These are phyloP conservation scores for Arnoldichthys spilopterus DNA, from an alignment of 2,797 vertebrate species.

Conservation along the genomic window DNA sequence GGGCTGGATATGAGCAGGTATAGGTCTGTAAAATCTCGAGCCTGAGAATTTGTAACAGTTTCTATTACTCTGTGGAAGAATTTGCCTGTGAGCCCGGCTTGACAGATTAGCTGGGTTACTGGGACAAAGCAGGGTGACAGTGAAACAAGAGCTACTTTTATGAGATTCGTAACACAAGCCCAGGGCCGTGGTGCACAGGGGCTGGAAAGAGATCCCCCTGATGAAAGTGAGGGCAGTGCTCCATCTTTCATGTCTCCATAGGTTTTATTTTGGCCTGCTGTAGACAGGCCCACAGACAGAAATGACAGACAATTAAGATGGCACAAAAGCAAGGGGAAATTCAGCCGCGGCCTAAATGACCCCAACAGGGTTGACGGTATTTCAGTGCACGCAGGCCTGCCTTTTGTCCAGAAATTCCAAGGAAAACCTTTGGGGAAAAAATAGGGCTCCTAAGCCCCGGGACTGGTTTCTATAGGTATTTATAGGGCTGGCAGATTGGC, in stretches of 20 bases:
- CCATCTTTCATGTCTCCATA: conserved; percentile 89
- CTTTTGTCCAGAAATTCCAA: conserved; percentile 81
- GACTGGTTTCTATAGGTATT: conserved; percentile 77
- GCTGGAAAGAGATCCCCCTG: conserved; percentile 82
- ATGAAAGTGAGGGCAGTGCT: conserved; percentile 84
- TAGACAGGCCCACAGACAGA: conserved; percentile 77
- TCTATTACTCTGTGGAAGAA: conserved; percentile 80
- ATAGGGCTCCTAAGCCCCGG: conserved; percentile 75
- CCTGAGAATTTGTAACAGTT: conserved; percentile 73
- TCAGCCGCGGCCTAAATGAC: conserved; percentile 81
- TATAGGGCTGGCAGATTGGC: conserved; percentile 76
- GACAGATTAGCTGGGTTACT: conserved; percentile 81
- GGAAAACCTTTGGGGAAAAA: conserved; percentile 70
- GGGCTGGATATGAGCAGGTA: conserved; percentile 42
- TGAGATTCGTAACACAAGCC: conserved; percentile 83
- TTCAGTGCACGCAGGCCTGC: conserved; percentile 81
- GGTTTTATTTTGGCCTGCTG: conserved; percentile 82
- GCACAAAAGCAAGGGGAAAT: conserved; percentile 79
- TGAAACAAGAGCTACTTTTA: conserved; percentile 85
- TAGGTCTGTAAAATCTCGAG: conserved; percentile 52
- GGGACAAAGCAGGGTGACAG: conserved; percentile 77
- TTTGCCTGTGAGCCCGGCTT: conserved; percentile 84
- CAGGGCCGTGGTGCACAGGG: conserved; percentile 72
- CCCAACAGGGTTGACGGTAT: conserved; percentile 74
- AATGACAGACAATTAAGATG: conserved; percentile 84